Evolutionary conservation across 2,113 vertebrate species (phyloP).

Genomic region (Chionis minor): DNA sequence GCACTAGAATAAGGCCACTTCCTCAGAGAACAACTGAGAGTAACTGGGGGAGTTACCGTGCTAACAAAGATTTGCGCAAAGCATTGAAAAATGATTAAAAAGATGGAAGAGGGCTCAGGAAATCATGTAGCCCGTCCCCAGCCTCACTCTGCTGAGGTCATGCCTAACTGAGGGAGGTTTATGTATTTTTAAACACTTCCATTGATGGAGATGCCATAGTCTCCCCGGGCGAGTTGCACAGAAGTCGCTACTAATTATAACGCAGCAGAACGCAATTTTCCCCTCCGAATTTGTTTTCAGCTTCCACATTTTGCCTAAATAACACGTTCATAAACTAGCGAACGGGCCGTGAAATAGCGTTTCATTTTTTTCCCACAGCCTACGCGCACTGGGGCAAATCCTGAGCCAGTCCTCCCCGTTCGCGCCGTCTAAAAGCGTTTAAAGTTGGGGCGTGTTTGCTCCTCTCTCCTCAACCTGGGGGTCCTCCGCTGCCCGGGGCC

Average conservation of each 20-base stretch:
- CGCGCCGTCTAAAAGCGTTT: not conserved
- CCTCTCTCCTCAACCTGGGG: not conserved
- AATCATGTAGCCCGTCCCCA: not conserved
- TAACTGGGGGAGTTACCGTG: not conserved
- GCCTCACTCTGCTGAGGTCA: not conserved
- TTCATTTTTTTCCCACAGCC: not conserved
- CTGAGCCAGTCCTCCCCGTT: not conserved
- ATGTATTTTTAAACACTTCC: not conserved
- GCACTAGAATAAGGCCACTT: not conserved
- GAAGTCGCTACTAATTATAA: not conserved
- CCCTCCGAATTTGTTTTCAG: not conserved
- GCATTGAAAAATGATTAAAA: not conserved
- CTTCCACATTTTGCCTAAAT: not conserved
- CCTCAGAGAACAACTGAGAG: not conserved
- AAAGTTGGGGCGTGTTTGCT: too few species aligned
- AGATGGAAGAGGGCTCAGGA: not conserved
- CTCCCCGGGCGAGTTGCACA: not conserved
- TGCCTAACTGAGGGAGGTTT: not conserved
- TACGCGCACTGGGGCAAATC: fast-evolving
- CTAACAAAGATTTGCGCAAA: not conserved
- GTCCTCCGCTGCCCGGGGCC: not conserved
- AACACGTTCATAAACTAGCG: fast-evolving
- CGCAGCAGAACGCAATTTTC: not conserved
- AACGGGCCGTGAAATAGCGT: not conserved
- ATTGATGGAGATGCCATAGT: not conserved